These are phyloP conservation scores for Antedon mediterranea DNA, from an alignment of 53 echinoderm and acorn worm genomes.

Conservation along the genomic window DNA sequence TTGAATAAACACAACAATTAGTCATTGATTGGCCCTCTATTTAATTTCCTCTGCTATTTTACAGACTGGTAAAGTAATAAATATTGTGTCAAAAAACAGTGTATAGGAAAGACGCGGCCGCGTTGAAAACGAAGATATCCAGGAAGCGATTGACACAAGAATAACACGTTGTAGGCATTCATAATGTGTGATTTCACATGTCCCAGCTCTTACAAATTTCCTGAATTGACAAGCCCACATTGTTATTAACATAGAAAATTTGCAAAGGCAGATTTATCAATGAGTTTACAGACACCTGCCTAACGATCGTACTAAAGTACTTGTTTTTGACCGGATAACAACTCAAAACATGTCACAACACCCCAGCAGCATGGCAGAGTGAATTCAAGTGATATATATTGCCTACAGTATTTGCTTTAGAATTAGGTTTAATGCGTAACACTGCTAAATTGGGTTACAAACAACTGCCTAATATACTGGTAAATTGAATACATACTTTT, in stretches of 20 bases:
- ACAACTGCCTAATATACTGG: no score
- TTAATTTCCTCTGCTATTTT: background rate
- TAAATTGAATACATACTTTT: no score
- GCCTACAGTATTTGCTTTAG: background rate
- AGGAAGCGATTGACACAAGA: background rate
- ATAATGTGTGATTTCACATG: conserved; percentile 1
- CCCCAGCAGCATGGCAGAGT: background rate
- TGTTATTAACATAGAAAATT: background rate
- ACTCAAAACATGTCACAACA: background rate
- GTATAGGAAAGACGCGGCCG: background rate
- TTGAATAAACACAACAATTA: background rate
- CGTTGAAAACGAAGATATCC: background rate
- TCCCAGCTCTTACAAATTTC: background rate
- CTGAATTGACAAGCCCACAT: background rate
- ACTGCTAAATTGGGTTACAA: background rate
- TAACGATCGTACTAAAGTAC: background rate
- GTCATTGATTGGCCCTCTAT: background rate
- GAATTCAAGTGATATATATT: background rate
- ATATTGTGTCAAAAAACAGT: background rate
- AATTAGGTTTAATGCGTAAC: background rate
- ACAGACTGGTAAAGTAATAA: background rate
- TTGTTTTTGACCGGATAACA: background rate
- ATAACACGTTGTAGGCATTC: background rate
- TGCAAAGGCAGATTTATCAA: background rate
- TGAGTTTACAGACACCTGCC: background rate